These are phyloP conservation scores for Magallana ariakensis DNA, from an alignment of 1,140 invertebrate genomes.

Conservation along the genomic window DNA sequence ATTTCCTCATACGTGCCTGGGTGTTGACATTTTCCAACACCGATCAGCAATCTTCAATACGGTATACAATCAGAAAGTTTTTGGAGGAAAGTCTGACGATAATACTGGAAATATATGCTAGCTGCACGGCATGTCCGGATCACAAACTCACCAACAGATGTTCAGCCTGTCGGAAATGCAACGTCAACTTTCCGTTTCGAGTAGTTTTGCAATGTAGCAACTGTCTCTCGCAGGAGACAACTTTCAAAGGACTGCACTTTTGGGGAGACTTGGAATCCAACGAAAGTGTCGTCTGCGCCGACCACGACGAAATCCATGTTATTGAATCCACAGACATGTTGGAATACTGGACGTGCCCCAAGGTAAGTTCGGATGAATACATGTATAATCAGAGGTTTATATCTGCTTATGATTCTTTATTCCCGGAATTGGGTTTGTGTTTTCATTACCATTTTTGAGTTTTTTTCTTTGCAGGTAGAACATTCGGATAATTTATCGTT, in stretches of 20 bases:
- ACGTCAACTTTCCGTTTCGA: background rate
- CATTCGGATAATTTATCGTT: background rate
- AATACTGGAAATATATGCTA: background rate
- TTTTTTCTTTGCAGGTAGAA: background rate
- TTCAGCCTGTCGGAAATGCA: background rate
- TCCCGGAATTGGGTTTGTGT: background rate
- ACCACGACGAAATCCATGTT: slow-evolving; percentile 19
- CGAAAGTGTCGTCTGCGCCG: slow-evolving; percentile 19
- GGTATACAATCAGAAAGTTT: slow-evolving; percentile 26
- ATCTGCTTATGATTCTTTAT: background rate
- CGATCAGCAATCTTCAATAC: background rate
- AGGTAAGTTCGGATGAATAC: background rate
- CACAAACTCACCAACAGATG: slow-evolving; percentile 16
- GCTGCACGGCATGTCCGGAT: background rate
- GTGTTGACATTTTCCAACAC: background rate
- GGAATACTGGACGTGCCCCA: background rate
- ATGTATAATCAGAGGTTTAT: background rate
- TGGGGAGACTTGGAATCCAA: slow-evolving; percentile 16
- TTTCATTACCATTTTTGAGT: background rate
- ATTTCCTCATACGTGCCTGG: slow-evolving; percentile 17
- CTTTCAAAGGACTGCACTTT: background rate
- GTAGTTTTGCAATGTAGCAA: slow-evolving; percentile 10
- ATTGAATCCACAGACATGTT: slow-evolving; percentile 15
- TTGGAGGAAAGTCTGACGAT: background rate
- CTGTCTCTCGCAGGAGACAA: background rate